These are phyloP conservation scores for Thomomys bottae DNA, from an alignment of 2,113 vertebrate genomes.

Conservation along the genomic window DNA sequence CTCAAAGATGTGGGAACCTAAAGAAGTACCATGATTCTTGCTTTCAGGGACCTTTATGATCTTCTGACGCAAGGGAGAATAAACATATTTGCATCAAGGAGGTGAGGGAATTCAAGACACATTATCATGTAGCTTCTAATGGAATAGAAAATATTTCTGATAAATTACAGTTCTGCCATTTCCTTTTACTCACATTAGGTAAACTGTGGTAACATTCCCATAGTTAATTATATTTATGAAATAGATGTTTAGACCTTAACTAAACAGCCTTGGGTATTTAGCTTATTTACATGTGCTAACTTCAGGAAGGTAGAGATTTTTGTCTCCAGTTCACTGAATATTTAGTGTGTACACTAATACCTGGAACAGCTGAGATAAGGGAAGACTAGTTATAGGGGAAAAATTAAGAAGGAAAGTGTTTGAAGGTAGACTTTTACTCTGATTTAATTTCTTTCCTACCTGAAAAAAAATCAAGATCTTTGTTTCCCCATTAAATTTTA, in stretches of 20 bases:
- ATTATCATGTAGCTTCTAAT: neutral
- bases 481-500: conserved; percentile 5
- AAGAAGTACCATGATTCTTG: neutral
- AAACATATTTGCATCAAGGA: neutral
- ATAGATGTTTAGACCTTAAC: neutral
- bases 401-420: neutral
- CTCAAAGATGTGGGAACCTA: neutral
- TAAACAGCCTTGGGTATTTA: neutral
- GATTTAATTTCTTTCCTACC: conserved; percentile 36
- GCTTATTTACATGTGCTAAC: neutral
- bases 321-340: neutral
- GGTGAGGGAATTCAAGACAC: neutral
- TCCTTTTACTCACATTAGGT: neutral
- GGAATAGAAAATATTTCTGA: neutral
- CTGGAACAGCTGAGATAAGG: neutral
- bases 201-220: neutral
- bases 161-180: neutral
- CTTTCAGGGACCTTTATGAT: neutral
- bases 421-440: neutral
- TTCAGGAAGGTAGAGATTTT: neutral
- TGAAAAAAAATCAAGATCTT: neutral
- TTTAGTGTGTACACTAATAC: neutral
- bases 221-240: neutral
- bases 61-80: neutral
- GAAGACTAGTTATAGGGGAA: neutral